Conservation (phyloP, 2,888 invertebrate genomes). For the Lasioglossum morio region DNA sequence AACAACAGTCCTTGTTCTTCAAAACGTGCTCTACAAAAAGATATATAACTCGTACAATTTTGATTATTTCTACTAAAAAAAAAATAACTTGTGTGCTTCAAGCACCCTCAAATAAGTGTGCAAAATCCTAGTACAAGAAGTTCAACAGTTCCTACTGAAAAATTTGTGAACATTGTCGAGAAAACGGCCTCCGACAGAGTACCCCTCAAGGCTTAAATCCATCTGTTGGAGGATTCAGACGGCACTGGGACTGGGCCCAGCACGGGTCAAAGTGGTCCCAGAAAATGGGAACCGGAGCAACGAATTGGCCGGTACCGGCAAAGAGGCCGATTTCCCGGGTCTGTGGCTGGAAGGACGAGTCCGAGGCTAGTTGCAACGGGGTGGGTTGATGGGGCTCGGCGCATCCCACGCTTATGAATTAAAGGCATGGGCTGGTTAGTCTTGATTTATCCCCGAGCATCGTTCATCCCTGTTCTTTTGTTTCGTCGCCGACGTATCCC, state of each 20-base stretch:
- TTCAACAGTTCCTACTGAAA: background rate
- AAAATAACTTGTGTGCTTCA: background rate
- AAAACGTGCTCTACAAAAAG: too few relatives aligned
- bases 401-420: conserved; percentile 81
- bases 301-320: background rate
- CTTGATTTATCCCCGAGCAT: conserved; percentile 83
- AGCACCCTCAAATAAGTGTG: background rate
- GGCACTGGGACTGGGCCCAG: too few relatives aligned
- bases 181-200: background rate
- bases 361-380: background rate
- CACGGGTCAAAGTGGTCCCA: too few relatives aligned
- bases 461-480: conserved; percentile 80
- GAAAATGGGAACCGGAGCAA: background rate
- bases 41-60: background rate
- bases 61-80: background rate
- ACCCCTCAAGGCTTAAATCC: background rate
- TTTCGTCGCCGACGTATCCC: conserved; percentile 67
- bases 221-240: too few relatives aligned
- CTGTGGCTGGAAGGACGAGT: background rate
- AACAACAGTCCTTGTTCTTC: too few relatives aligned
- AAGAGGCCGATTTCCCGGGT: background rate
- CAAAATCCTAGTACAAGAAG: background rate
- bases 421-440: conserved; percentile 82
- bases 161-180: background rate
- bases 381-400: conserved; percentile 18